phyloP scores from a whole-genome alignment of 2,113 vertebrate genomes.

The Ondatra zibethicus region DNA sequence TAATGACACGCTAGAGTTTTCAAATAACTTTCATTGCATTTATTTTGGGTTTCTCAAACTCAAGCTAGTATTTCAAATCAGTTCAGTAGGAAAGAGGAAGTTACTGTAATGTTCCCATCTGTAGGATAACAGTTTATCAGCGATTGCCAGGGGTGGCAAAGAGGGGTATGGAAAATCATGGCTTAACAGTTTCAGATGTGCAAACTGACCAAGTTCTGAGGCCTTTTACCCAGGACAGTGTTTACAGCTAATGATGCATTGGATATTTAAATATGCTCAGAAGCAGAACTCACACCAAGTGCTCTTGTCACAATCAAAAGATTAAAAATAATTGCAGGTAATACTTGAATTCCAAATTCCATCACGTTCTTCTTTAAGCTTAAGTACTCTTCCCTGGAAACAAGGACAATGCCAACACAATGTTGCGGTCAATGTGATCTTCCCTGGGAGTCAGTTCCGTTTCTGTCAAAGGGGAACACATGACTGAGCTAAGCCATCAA shows the following conservation, averaged over 20 bases:
- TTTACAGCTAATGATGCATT: neutral
- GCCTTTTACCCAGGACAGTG: neutral
- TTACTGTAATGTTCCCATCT: conserved; percentile 20
- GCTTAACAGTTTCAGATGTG: neutral
- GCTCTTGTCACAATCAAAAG: conserved; percentile 16
- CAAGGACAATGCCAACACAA: neutral
- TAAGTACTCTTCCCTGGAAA: neutral
- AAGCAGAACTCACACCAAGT: neutral
- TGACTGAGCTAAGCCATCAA: neutral
- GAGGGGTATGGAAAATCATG: neutral
- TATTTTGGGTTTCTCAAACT: conserved; percentile 64
- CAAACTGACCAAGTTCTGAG: neutral
- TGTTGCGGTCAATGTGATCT: neutral
- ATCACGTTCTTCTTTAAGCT: neutral
- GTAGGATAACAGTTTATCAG: neutral
- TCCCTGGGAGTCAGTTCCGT: neutral
- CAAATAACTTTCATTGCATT: conserved; percentile 59
- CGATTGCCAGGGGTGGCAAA: neutral
- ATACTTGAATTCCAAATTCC: neutral
- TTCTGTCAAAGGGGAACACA: rapidly evolving
- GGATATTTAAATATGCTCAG: neutral
- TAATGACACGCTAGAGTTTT: conserved; percentile 70
- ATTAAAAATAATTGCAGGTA: neutral
- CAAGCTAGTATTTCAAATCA: conserved; percentile 63
- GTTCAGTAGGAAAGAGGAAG: conserved; percentile 9